phyloP scores from a whole-genome alignment of 2,888 invertebrate genomes.

The Drosophila kanekoi region DNA sequence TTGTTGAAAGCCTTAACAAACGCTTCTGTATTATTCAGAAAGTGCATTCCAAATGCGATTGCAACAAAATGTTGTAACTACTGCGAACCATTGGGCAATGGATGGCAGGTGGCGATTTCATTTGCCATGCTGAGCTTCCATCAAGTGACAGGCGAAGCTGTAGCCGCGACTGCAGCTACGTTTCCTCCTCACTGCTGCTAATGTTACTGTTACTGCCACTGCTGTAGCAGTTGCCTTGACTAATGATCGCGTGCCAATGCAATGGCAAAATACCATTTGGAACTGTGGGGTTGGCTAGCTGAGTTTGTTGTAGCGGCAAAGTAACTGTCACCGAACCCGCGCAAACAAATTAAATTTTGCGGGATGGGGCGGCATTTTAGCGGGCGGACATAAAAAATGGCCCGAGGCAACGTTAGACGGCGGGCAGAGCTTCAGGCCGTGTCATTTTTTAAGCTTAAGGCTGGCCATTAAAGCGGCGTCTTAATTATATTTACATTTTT shows the following conservation, averaged over 20 bases:
- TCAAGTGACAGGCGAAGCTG: conserved; percentile 51
- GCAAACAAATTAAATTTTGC: conserved; percentile 65
- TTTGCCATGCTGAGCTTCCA: conserved; percentile 56
- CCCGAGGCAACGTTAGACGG: conserved; percentile 1
- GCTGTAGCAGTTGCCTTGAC: conserved; percentile 50
- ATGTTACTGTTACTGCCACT: conserved; percentile 24
- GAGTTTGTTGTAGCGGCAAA: conserved; percentile 23
- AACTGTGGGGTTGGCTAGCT: neutral
- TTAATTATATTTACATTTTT: conserved; percentile 68
- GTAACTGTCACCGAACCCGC: conserved; percentile 37
- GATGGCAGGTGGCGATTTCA: conserved; percentile 41
- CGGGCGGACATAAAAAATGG: conserved; percentile 43
- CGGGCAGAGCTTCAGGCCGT: conserved; percentile 18
- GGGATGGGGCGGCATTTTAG: conserved; percentile 26
- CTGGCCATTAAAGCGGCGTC: conserved; percentile 47
- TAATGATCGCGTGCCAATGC: conserved; percentile 80
- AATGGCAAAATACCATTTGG: conserved; percentile 57
- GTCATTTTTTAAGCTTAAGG: conserved; percentile 63
- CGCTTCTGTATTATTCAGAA: neutral
- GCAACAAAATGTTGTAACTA: neutral
- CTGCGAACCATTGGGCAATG: conserved; percentile 2
- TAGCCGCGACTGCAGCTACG: neutral
- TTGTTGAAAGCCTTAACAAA: neutral
- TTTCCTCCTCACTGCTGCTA: conserved; percentile 5
- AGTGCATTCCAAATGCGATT: neutral